Evolutionary conservation across 2,113 vertebrate genomes (phyloP).

Genomic region (Gambusia affinis): DNA sequence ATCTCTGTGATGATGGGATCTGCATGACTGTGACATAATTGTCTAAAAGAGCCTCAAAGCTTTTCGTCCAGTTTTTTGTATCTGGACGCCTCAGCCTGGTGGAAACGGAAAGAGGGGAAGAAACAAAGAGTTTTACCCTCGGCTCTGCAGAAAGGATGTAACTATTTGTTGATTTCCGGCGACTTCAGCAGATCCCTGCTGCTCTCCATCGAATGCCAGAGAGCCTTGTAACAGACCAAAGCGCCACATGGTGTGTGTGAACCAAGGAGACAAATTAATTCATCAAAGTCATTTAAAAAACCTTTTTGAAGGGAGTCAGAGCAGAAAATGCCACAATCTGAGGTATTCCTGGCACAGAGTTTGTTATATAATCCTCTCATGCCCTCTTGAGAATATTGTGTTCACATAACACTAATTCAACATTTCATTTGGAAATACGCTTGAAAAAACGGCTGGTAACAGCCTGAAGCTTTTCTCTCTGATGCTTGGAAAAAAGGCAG

Average conservation of each 20-base stretch:
- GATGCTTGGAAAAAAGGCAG: slow-evolving; percentile 12
- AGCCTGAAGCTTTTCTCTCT: slow-evolving; percentile 28
- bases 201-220: slow-evolving; percentile 44
- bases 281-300: slow-evolving; percentile 63
- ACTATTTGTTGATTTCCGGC: slow-evolving; percentile 10
- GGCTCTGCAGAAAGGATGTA: background rate
- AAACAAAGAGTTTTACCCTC: slow-evolving; percentile 1
- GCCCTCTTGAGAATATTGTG: slow-evolving; percentile 51
- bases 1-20: background rate
- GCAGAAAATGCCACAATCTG: slow-evolving; percentile 38
- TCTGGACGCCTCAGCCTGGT: background rate
- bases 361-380: slow-evolving; percentile 53
- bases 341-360: slow-evolving; percentile 33
- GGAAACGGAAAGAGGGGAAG: background rate
- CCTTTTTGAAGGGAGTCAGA: slow-evolving; percentile 47
- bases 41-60: background rate
- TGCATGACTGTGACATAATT: background rate
- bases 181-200: slow-evolving; percentile 43
- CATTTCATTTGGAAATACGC: slow-evolving; percentile 25
- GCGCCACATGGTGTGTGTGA: slow-evolving; percentile 61
- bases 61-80: background rate
- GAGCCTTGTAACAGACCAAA: slow-evolving; percentile 52
- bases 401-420: slow-evolving; percentile 48
- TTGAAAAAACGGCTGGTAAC: slow-evolving; percentile 12
- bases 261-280: slow-evolving; percentile 57